Conservation (phyloP, 2,113 vertebrate species). For the Callipepla squamata region DNA sequence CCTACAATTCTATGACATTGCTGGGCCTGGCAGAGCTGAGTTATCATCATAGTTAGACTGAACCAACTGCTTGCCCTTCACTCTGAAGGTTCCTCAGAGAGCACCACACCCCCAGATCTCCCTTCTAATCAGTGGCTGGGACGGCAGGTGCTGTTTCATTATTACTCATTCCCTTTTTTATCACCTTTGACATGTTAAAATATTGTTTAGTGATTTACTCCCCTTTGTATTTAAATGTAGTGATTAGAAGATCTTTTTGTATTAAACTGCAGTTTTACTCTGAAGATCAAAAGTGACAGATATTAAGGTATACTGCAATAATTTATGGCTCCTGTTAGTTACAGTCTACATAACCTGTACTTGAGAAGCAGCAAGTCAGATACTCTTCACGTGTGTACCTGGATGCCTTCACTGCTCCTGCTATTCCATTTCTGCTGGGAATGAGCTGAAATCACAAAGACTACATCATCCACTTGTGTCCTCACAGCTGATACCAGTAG, state of each 20-base stretch:
- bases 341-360: neutral
- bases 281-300: neutral
- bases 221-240: conserved; percentile 24
- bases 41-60: neutral
- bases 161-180: neutral
- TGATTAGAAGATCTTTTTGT: conserved; percentile 21
- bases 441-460: neutral
- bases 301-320: conserved; percentile 3
- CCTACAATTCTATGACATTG: too few species aligned
- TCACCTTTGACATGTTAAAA: neutral
- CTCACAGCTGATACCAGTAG: neutral
- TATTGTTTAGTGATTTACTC: conserved; percentile 26
- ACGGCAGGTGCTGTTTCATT: neutral
- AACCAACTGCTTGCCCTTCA: neutral
- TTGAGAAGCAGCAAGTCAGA: neutral
- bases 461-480: rapidly evolving
- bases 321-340: conserved; percentile 2
- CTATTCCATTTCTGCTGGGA: neutral
- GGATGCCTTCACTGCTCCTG: neutral
- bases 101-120: neutral
- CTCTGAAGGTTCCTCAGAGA: neutral
- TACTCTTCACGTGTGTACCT: neutral
- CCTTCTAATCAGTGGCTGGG: neutral
- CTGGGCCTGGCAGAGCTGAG: neutral
- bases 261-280: conserved; percentile 6